Percentiles rank a stretch among this genome's conserved stretches.
phyloP scores from a whole-genome alignment of 2,888 invertebrate genomes.

The Cylindroiulus punctatus region DNA sequence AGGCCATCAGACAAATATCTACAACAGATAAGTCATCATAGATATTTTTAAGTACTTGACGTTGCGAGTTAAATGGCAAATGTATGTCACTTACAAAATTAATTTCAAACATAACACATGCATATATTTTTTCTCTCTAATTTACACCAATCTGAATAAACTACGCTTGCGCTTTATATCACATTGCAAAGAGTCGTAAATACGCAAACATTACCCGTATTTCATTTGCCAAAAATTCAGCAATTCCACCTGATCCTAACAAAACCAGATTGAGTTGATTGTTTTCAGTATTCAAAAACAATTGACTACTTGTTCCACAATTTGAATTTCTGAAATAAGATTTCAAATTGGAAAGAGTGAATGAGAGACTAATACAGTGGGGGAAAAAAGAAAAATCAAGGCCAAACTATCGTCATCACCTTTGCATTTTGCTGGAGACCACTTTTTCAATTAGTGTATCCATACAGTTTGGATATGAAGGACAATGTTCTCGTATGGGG shows the following conservation, averaged over 20 bases:
- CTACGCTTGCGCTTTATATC: neutral
- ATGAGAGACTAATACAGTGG: neutral
- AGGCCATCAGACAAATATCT: neutral
- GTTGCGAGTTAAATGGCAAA: neutral
- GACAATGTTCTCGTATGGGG: conserved; percentile 93
- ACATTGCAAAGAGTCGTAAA: neutral
- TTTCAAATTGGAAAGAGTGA: conserved; percentile 20
- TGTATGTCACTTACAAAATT: neutral
- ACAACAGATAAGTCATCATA: no score
- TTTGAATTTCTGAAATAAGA: conserved; percentile 68
- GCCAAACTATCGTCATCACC: conserved; percentile 55
- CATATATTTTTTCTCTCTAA: neutral
- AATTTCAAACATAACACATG: neutral
- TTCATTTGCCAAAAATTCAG: conserved; percentile 86
- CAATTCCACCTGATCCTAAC: conserved; percentile 85
- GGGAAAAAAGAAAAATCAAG: neutral
- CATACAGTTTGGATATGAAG: conserved; percentile 85
- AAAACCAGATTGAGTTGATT: conserved; percentile 87
- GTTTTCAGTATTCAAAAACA: conserved; percentile 74
- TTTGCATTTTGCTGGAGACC: conserved; percentile 71
- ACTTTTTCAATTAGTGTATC: conserved; percentile 80
- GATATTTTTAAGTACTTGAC: no score
- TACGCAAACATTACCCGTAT: conserved; percentile 71
- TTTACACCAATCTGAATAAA: neutral
- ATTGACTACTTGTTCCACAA: conserved; percentile 73